phyloP scores from a whole-genome alignment of 2,888 invertebrate species.

The Phaonia tiefii region DNA sequence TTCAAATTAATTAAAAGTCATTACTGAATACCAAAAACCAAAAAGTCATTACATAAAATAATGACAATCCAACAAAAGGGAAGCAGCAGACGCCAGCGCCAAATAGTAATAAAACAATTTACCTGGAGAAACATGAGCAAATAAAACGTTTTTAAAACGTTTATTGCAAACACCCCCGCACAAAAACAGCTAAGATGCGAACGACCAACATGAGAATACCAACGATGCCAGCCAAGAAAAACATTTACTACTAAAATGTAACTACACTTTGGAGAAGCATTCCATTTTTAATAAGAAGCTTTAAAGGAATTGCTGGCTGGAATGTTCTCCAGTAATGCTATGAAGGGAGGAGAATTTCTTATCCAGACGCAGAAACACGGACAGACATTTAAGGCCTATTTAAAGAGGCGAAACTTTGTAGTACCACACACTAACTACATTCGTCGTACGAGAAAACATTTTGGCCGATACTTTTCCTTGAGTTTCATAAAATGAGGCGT shows the following conservation, averaged over 20 bases:
- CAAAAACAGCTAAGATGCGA: conserved; percentile 19
- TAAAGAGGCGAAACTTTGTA: conserved; percentile 6
- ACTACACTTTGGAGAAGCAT: background rate
- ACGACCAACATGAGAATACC: background rate
- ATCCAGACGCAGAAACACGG: background rate
- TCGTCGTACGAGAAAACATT: conserved; percentile 5
- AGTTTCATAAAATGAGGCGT: background rate
- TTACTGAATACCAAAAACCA: conserved; percentile 50
- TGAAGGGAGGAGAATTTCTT: background rate
- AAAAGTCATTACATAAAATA: conserved; percentile 52
- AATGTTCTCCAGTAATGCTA: too few relatives aligned
- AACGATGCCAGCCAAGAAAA: conserved; percentile 19
- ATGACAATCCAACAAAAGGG: background rate
- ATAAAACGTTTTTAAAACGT: conserved; percentile 58
- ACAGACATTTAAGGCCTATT: conserved; percentile 30
- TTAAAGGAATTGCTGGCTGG: conserved; percentile 3
- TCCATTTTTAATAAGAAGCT: conserved; percentile 14
- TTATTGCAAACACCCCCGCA: conserved; percentile 36
- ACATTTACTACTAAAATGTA: conserved; percentile 15
- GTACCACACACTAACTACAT: conserved; percentile 39
- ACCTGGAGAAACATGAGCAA: conserved; percentile 42
- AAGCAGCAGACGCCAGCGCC: conserved; percentile 1
- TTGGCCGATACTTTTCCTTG: background rate
- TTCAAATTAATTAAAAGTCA: conserved; percentile 67
- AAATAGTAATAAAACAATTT: conserved; percentile 59